Evolutionary conservation across 2,113 vertebrate species (phyloP).

Genomic region (Aptenodytes forsteri): DNA sequence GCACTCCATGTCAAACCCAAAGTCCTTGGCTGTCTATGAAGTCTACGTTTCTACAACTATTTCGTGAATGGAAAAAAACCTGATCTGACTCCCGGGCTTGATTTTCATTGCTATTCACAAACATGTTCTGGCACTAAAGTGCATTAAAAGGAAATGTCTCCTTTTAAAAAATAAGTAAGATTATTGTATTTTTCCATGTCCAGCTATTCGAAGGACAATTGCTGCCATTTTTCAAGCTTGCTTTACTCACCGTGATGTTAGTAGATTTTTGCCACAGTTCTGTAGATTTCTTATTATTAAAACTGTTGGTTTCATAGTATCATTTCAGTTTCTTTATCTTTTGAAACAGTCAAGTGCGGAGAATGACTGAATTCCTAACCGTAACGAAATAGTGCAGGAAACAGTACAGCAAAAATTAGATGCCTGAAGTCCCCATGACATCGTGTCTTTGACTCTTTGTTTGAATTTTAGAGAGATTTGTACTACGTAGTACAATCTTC

Average conservation of each 20-base stretch:
- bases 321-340: neutral
- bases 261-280: neutral
- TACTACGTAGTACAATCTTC: neutral
- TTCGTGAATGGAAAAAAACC: neutral
- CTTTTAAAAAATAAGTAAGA: neutral
- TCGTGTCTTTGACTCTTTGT: neutral
- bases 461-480: neutral
- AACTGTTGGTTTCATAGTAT: neutral
- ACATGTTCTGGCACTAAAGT: neutral
- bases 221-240: neutral
- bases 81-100: neutral
- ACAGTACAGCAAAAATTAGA: neutral
- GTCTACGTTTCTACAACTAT: neutral
- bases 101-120: neutral
- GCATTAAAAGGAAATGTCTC: neutral
- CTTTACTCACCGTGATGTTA: neutral
- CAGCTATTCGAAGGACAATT: neutral
- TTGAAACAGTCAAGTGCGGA: neutral
- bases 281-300: neutral
- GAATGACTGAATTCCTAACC: neutral
- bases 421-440: neutral
- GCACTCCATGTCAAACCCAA: accelerated
- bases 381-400: neutral
- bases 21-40: neutral
- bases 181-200: neutral